phyloP scores from a whole-genome alignment of 2,797 vertebrate species.

The Enteromius treurensis region DNA sequence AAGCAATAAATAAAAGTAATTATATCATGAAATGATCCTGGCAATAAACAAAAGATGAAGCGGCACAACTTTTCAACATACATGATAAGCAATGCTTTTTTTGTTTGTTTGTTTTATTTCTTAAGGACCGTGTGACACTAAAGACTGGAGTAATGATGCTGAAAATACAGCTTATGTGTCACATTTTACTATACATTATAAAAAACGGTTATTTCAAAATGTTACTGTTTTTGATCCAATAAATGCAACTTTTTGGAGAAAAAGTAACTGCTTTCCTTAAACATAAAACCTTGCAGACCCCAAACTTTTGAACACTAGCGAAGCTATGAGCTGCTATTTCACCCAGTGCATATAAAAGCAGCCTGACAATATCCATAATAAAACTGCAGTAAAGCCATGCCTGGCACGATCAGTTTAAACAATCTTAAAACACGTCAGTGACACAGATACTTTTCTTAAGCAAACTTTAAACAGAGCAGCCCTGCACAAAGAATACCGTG shows the following conservation, averaged over 20 bases:
- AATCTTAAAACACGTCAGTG: slow-evolving; percentile 46
- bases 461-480: slow-evolving; percentile 57
- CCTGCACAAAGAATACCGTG: slow-evolving; percentile 1
- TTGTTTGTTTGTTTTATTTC: neutral
- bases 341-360: slow-evolving; percentile 1
- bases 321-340: neutral
- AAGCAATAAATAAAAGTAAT: neutral
- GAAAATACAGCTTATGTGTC: neutral
- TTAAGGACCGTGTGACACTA: neutral
- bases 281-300: neutral
- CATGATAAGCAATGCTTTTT: neutral
- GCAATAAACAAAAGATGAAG: neutral
- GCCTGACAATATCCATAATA: slow-evolving; percentile 48
- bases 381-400: slow-evolving; percentile 45
- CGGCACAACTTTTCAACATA: neutral
- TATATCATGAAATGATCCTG: neutral
- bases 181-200: neutral
- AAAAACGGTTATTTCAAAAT: neutral
- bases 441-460: slow-evolving; percentile 40
- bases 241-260: neutral
- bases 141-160: neutral
- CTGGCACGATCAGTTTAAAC: slow-evolving; percentile 56
- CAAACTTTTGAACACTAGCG: neutral
- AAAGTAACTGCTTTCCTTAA: neutral
- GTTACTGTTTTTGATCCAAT: neutral